These are phyloP conservation scores for Lepidonotus clava DNA, from an alignment of 2,888 invertebrate genomes.

Conservation along the genomic window DNA sequence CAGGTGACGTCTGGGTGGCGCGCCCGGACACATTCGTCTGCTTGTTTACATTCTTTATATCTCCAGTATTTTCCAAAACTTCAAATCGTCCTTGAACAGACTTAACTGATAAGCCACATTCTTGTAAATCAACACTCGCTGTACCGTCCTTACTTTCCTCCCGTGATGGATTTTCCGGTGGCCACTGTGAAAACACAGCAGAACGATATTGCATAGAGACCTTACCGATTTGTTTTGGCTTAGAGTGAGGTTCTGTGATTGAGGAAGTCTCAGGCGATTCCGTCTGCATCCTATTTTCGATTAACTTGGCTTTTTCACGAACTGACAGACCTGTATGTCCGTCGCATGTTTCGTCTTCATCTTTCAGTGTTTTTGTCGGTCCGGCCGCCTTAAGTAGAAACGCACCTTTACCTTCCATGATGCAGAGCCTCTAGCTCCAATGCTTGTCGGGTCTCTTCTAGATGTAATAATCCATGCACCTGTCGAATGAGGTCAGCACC, in stretches of 20 bases:
- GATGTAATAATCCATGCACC: no score
- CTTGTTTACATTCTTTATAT: background rate
- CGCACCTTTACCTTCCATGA: no score
- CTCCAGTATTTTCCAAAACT: background rate
- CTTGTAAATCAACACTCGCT: background rate
- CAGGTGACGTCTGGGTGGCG: background rate
- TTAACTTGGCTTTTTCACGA: background rate
- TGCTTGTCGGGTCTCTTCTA: no score
- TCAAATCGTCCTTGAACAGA: background rate
- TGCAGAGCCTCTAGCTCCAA: no score
- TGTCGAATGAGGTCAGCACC: no score
- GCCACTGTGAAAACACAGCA: background rate
- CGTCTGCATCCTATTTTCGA: background rate
- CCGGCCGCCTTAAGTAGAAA: no score
- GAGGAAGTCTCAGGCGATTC: no score
- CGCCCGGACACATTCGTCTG: slow-evolving; percentile 2
- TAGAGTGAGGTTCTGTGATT: background rate
- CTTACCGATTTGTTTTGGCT: background rate
- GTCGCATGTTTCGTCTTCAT: no score
- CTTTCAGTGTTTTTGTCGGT: no score
- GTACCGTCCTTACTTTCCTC: background rate
- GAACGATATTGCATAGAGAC: no score
- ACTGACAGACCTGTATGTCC: background rate
- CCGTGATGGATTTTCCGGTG: background rate
- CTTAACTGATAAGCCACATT: background rate